These are phyloP conservation scores for Drosophila paracracens DNA, from an alignment of 2,888 invertebrate species.

Conservation along the genomic window DNA sequence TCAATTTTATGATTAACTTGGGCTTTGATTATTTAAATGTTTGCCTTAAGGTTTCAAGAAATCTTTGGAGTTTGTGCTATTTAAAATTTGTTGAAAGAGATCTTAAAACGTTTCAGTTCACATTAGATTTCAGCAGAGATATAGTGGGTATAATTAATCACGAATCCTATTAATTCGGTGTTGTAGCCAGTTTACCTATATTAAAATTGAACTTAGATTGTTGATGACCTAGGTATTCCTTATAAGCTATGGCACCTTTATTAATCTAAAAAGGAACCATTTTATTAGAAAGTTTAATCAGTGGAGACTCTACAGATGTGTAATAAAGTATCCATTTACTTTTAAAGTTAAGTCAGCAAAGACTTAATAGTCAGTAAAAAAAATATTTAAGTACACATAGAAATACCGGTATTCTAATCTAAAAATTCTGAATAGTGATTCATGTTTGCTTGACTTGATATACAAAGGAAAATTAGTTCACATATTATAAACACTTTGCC, in stretches of 20 bases:
- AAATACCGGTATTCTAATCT: background rate
- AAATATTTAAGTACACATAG: background rate
- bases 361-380: background rate
- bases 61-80: background rate
- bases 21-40: background rate
- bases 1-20: background rate
- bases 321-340: background rate
- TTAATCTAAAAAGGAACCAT: background rate
- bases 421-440: background rate
- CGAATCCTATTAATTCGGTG: background rate
- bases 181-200: background rate
- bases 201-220: background rate
- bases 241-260: background rate
- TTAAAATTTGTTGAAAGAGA: background rate
- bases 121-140: background rate
- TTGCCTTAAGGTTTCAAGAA: background rate
- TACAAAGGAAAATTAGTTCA: background rate
- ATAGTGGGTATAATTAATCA: background rate
- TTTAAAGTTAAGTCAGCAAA: background rate
- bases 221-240: background rate
- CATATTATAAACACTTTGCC: background rate
- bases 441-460: background rate
- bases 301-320: fast-evolving
- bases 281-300: background rate
- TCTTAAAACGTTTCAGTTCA: background rate